Base-by-base conservation (phyloP, 2,113 vertebrate genomes). In the Microtus ochrogaster region DNA sequence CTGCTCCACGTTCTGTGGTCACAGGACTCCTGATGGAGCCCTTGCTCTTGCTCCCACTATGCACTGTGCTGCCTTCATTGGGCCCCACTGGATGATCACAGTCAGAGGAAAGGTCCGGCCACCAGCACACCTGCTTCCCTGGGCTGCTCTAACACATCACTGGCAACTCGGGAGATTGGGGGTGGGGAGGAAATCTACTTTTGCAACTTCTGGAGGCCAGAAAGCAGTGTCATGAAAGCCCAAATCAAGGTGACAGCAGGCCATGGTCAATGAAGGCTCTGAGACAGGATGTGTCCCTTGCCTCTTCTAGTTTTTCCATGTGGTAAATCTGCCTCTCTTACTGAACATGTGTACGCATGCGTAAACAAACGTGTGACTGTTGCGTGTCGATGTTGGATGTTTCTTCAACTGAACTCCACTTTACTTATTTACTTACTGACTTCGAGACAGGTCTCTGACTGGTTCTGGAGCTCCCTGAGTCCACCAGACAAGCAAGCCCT, bases 1-100 rank as follows among this genome's bases (percentile, higher is more conserved):
- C 49, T 49, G 44, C 28, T 21, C 24, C 0, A 0, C 4, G 6
- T 24, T 10, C 7, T 36, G 14, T 26, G 33, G 36, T n/a, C 66
- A 47, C 28, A 0, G 7, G 44, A 65, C 2, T 68, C 63, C 21
- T 55, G 55, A 8, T 58, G 2, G 3, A 41, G 24, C 22, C 33
- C 65, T 33, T 33, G 33, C 1, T 91, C 55, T 22, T 78, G 49
- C 24, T 28, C 55, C 52, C 36, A 2, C 6, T 7, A n/a, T 61
- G 41, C 17, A 22, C 21, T 21, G 26, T 2, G 11, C 0, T 3
- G 26, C 74, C 88, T 61, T 84, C 39, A n/a, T 1, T 7, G 58
- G 49, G 28, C 63, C 44, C 44, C 76, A 91, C 28, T 33, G 36
- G 33, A 78, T n/a, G 22, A 68, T 70, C 90, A 76, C 33, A 19